Evolutionary conservation across 1,140 invertebrate genomes (phyloP), one percentile per base, ranked within the genome.

Genomic region (Brachionus koreanus): DNA sequence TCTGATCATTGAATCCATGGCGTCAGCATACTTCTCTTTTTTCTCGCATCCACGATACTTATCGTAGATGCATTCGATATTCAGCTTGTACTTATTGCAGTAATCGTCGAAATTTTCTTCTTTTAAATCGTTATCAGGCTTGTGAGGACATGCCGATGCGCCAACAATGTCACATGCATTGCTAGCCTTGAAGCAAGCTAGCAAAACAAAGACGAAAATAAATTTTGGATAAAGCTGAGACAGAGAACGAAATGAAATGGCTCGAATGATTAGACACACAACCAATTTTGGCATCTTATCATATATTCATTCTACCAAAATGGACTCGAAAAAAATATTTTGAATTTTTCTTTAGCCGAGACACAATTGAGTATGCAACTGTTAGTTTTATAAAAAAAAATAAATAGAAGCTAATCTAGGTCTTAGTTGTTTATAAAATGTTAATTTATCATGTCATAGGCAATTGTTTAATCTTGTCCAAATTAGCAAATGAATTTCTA

Each of bases 81-180:
- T 43, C 9, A 5, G 16, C 29, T 69, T 69, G 23, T 63, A 69
- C 25, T 69, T 37, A n/a, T 72, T 61, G 37, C 82, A 82, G 72
- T 82, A 82, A 5, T 37, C 42, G 13, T 49, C 65, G 7, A 69
- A 69, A 75, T 82, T 61, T 13, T 52, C 42, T 57, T 82, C 65
- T 42, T 74, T 63, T 33, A 72, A 37, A 57, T 82, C 82, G 12
- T 82, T 82, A 25, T 72, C 65, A 23, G 82, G 82, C 25, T 75
- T 52, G 10, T 69, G 65, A 12, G 63, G 63, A 29, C 82, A 82
- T 3, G 65, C 82, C 6, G 63, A 46, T n/a, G 82, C 63, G 5
- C 82, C 82, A 13, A 82, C 65, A 72, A 82, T 46, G 57, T 82
- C 65, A 46, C 82, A 82, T 67, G 77, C 42, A 25, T 43, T 25